A percentile compares a stretch with the other conserved stretches of the same genome.
These are phyloP conservation scores for Scolopax mira DNA, from an alignment of 2,113 vertebrate genomes.

Conservation along the genomic window DNA sequence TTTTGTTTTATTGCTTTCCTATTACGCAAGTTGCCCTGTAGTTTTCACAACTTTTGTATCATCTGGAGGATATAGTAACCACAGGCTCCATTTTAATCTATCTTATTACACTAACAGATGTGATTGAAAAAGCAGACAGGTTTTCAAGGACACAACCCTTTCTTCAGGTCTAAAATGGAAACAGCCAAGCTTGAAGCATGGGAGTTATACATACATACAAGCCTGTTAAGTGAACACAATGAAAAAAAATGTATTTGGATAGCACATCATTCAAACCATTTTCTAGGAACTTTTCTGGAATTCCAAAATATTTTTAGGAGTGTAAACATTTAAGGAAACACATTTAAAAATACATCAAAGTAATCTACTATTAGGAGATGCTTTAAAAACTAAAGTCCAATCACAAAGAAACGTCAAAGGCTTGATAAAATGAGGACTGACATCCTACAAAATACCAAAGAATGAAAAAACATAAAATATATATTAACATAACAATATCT, in stretches of 20 bases:
- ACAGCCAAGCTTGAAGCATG: neutral
- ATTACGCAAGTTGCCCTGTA: neutral
- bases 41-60: neutral
- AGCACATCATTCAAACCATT: neutral
- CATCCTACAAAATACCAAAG: constrained; percentile 2
- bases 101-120: neutral
- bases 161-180: neutral
- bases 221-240: neutral
- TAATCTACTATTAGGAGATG: neutral
- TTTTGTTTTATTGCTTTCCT: neutral
- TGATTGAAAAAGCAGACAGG: neutral
- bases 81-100: neutral
- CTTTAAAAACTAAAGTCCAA: neutral
- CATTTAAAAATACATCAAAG: neutral
- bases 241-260: neutral
- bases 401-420: neutral
- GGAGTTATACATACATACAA: accelerated
- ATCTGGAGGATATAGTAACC: neutral
- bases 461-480: constrained; percentile 1
- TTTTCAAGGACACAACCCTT: neutral
- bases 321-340: neutral
- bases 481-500: neutral
- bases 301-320: neutral
- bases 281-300: neutral
- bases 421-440: neutral